These are phyloP conservation scores for Sus cebifrons DNA, from an alignment of 2,797 vertebrate species.

Conservation along the genomic window DNA sequence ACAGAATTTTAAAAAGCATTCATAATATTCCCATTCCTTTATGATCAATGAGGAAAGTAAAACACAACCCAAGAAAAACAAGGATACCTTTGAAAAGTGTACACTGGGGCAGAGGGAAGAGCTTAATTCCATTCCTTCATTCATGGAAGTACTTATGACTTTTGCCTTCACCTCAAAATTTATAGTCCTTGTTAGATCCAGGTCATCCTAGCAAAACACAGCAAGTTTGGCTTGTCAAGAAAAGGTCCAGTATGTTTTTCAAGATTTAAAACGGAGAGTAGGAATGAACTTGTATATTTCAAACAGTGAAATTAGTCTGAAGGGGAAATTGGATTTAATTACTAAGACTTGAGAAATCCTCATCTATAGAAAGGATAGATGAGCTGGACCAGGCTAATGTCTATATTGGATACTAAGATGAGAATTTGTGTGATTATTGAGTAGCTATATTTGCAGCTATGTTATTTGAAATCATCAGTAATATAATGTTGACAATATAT, in stretches of 20 bases:
- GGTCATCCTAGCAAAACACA: background rate
- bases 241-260: background rate
- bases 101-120: background rate
- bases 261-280: background rate
- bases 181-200: background rate
- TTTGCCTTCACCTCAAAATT: background rate
- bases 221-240: background rate
- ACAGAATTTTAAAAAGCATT: conserved; percentile 44
- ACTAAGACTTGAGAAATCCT: background rate
- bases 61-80: background rate
- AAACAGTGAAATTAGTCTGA: background rate
- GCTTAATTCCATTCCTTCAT: background rate
- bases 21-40: background rate
- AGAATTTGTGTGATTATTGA: background rate
- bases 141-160: background rate
- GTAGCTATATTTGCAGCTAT: conserved; percentile 20
- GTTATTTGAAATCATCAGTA: conserved; percentile 42
- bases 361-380: background rate
- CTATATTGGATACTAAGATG: background rate
- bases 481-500: background rate
- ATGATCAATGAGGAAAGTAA: background rate
- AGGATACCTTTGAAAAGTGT: background rate
- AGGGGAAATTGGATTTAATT: background rate
- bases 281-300: background rate
- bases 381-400: background rate